Conservation (phyloP, 2,113 vertebrate genomes). For the Hippopotamus amphibius region DNA sequence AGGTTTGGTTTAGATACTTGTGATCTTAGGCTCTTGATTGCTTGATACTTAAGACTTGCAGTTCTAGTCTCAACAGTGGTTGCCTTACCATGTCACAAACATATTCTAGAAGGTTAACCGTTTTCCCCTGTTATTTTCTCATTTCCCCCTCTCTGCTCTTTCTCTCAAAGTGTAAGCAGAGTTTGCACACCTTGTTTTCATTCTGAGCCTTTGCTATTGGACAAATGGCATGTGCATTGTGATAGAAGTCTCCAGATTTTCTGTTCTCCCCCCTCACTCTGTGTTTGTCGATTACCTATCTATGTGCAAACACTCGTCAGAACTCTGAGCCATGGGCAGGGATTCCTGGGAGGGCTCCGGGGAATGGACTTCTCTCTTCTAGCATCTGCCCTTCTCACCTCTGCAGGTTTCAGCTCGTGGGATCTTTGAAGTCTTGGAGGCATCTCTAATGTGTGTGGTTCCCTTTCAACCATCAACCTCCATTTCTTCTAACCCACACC, state of each 20-base stretch:
- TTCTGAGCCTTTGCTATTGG: not conserved
- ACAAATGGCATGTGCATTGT: accelerated
- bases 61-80: not conserved
- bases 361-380: not conserved
- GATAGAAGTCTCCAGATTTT: not conserved
- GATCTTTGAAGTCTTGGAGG: not conserved
- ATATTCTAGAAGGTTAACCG: not conserved
- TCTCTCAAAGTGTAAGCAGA: not conserved
- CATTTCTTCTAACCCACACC: not conserved
- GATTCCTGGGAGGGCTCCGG: not conserved
- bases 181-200: not conserved
- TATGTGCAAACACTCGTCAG: accelerated
- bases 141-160: not conserved
- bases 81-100: accelerated
- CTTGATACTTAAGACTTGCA: not conserved
- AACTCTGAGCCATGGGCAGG: not conserved
- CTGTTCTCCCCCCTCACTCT: not conserved
- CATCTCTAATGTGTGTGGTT: not conserved
- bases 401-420: not conserved
- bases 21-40: not conserved
- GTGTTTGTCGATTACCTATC: accelerated
- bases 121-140: not conserved
- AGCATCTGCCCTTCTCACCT: not conserved
- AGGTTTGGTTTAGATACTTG: not conserved
- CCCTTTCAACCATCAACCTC: not conserved